Evolutionary conservation across 2,797 vertebrate species (phyloP), one percentile per base, ranked within the genome.

Genomic region (Gephyroberyx darwinii): DNA sequence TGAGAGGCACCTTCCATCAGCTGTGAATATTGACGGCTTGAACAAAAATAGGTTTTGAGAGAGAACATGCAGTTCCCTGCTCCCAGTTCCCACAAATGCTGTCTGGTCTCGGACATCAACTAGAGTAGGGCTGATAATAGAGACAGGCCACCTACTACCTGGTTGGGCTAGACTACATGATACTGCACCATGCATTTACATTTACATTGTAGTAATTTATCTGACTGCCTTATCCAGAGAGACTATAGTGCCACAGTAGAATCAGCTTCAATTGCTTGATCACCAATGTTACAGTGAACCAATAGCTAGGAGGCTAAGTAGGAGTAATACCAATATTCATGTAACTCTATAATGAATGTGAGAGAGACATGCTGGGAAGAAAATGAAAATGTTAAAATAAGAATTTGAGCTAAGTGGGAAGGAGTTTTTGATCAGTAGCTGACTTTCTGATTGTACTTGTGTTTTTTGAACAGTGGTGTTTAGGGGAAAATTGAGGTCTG

Each of bases 1-100:
- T 73, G 70, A 82, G 65, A 86, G 74, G 68, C 84, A 56, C 69
- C 79, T 86, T 83, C 58, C 70, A 73, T 84, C 73, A 82, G 77
- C 77, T 78, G 74, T 81, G 83, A 78, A 73, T 84, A 77, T 80
- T 79, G 83, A 83, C 81, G 74, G 71, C 56, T 77, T 20, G 55
- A 52, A 67, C 51, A 70, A 52, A 80, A 83, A 61, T 66, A 76
- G 37, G 35, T 58, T 63, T 69, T 74, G 41, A 52, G 52, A 65
- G 45, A 35, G 22, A 56, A 61, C 8, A 16, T 43, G 58, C 52
- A 45, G 30, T 48, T 61, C 26, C 35, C 17, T 50, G 37, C 41
- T 66, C 41, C 41, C 26, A 26, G 26, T 26, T 26, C 26, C 26
- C 59, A 65, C 69, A 65, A 41, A 41, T 2, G 19, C 12, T 26